These are phyloP conservation scores for Orussus abietinus DNA, from an alignment of 1,140 invertebrate genomes.

Conservation along the genomic window DNA sequence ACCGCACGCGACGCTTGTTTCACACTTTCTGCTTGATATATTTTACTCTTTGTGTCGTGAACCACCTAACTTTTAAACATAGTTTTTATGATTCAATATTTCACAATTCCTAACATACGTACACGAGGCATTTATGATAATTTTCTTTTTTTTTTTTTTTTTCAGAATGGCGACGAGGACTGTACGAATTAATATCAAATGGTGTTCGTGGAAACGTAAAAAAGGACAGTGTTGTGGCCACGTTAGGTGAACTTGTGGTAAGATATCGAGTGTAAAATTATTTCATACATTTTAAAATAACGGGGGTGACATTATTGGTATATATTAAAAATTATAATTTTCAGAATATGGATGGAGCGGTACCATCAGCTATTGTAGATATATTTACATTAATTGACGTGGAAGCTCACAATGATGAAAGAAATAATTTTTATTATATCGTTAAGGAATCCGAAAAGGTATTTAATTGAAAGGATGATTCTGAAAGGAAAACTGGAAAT, in stretches of 20 bases:
- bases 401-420: constrained; percentile 67
- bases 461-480: constrained; percentile 18
- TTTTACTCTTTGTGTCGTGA: not conserved
- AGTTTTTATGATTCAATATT: not conserved
- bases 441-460: constrained; percentile 74
- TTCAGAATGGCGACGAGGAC: constrained; percentile 50
- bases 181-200: constrained; percentile 64
- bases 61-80: not conserved
- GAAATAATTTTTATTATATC: constrained; percentile 71
- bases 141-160: constrained; percentile 13
- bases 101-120: too few species aligned
- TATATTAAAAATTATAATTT: constrained; percentile 30
- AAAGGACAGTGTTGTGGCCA: constrained; percentile 65
- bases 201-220: constrained; percentile 66
- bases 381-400: constrained; percentile 76
- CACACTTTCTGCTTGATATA: constrained; percentile 9
- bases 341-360: constrained; percentile 68
- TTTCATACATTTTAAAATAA: constrained; percentile 14
- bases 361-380: constrained; percentile 74
- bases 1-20: constrained; percentile 11
- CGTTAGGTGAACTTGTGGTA: constrained; percentile 67
- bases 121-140: too few species aligned
- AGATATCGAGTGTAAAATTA: too few species aligned
- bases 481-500: not conserved
- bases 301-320: constrained; percentile 1